phyloP scores from a whole-genome alignment of 2,888 invertebrate genomes.

The Drosophila monieri region DNA sequence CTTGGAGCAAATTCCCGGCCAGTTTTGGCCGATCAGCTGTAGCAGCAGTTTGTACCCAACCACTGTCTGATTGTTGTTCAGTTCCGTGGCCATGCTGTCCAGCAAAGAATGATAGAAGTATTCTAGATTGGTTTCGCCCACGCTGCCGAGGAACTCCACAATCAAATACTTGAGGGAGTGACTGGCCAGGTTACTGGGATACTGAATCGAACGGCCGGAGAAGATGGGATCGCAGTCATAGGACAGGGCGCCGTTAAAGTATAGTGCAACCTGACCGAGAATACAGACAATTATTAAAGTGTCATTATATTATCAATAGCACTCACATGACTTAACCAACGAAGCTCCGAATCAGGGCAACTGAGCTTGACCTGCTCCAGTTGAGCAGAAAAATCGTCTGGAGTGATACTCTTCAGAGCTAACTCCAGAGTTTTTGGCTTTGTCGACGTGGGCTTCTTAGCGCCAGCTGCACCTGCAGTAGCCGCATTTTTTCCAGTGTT shows the following conservation, averaged over 20 bases:
- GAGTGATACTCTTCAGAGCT: slow-evolving; percentile 84
- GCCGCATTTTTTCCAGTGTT: slow-evolving; percentile 30
- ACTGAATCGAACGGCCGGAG: slow-evolving; percentile 76
- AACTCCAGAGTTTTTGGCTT: slow-evolving; percentile 80
- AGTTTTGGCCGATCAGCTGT: slow-evolving; percentile 88
- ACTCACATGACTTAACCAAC: slow-evolving; percentile 89
- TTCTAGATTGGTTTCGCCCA: slow-evolving; percentile 87
- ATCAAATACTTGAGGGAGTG: slow-evolving; percentile 64
- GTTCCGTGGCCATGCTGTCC: slow-evolving; percentile 89
- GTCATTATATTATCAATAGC: background rate
- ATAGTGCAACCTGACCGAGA: slow-evolving; percentile 69
- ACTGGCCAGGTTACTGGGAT: slow-evolving; percentile 80
- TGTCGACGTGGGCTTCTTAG: slow-evolving; percentile 30
- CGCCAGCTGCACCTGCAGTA: slow-evolving; percentile 1
- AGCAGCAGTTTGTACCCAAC: slow-evolving; percentile 89
- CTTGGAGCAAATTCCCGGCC: slow-evolving; percentile 87
- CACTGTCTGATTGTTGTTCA: slow-evolving; percentile 87
- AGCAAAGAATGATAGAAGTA: slow-evolving; percentile 89
- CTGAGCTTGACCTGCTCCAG: slow-evolving; percentile 86
- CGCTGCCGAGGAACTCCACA: slow-evolving; percentile 84
- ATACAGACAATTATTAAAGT: background rate
- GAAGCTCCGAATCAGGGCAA: slow-evolving; percentile 89
- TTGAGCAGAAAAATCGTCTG: slow-evolving; percentile 85
- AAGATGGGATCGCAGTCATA: slow-evolving; percentile 81
- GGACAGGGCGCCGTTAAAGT: slow-evolving; percentile 74